Conservation (phyloP, 2,888 invertebrate genomes). For the Prenolepis imparis region DNA sequence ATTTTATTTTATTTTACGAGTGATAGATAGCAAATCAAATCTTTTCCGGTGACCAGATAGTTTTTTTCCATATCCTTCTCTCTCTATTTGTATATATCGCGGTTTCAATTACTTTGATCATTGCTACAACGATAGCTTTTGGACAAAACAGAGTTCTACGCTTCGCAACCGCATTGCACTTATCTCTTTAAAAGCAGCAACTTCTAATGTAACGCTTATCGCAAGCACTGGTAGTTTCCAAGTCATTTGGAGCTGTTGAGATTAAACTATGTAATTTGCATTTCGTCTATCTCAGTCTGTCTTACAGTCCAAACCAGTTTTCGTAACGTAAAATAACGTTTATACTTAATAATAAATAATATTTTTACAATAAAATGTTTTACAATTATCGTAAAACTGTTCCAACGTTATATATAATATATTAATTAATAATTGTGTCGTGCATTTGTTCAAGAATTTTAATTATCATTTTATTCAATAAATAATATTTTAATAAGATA, state of each 20-base stretch:
- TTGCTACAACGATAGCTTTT: conserved; percentile 19
- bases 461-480: neutral
- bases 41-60: neutral
- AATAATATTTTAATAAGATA: conserved; percentile 11
- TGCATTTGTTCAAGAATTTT: neutral
- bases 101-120: neutral
- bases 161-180: conserved; percentile 1
- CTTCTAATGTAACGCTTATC: conserved; percentile 34
- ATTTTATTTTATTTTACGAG: neutral
- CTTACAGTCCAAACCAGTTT: neutral
- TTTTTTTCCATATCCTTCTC: neutral
- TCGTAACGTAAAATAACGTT: neutral
- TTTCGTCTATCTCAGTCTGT: conserved; percentile 24
- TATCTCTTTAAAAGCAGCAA: conserved; percentile 36
- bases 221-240: neutral
- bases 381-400: neutral
- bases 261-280: conserved; percentile 34
- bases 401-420: neutral
- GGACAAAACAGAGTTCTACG: conserved; percentile 15
- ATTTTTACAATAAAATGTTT: neutral
- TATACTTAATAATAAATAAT: conserved; percentile 3
- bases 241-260: conserved; percentile 35
- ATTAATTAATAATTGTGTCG: neutral
- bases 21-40: conserved; percentile 7
- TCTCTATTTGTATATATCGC: neutral